These are phyloP conservation scores for Centropus unirufus DNA, from an alignment of 2,113 vertebrate species.

Conservation along the genomic window DNA sequence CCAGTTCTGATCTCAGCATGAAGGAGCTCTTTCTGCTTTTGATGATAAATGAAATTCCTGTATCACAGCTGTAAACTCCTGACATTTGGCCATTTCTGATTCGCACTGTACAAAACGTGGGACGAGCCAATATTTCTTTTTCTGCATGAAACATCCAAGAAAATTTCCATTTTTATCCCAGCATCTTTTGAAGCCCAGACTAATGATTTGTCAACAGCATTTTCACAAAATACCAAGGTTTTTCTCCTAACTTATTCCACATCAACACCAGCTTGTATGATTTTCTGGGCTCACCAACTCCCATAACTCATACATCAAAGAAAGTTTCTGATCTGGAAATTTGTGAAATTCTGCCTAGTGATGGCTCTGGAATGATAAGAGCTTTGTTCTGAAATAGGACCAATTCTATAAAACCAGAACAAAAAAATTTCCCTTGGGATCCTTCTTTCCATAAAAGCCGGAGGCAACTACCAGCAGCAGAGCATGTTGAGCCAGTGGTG, in stretches of 20 bases:
- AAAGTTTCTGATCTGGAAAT: slow-evolving; percentile 7
- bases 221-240: slow-evolving; percentile 26
- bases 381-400: slow-evolving; percentile 1
- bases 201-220: slow-evolving; percentile 53
- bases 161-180: slow-evolving; percentile 12
- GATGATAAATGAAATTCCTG: slow-evolving; percentile 62
- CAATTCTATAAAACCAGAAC: neutral
- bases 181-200: slow-evolving; percentile 44
- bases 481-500: neutral
- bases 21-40: slow-evolving; percentile 63
- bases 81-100: slow-evolving; percentile 38
- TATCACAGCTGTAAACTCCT: slow-evolving; percentile 33
- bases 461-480: neutral
- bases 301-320: slow-evolving; percentile 22
- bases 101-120: slow-evolving; percentile 9
- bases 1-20: slow-evolving; percentile 67
- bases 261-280: neutral
- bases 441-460: neutral
- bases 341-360: neutral
- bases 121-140: neutral
- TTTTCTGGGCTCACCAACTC: neutral
- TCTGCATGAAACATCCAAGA: neutral
- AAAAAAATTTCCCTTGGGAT: neutral
- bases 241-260: slow-evolving; percentile 7
- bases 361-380: neutral